These are phyloP conservation scores for Python bivittatus DNA, from an alignment of 2,113 vertebrate genomes.

Conservation along the genomic window DNA sequence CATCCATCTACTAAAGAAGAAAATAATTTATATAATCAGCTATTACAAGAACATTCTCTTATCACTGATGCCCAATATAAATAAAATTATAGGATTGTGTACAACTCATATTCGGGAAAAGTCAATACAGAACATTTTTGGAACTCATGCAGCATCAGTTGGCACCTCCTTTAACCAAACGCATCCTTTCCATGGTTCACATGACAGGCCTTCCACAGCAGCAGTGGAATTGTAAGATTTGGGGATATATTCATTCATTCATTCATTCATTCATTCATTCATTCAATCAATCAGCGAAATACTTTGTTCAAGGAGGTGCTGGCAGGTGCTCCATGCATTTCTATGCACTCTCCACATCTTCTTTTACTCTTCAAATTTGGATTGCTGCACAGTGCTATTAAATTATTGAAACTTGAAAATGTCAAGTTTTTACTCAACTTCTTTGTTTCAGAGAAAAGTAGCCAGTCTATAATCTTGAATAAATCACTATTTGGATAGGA, in stretches of 20 bases:
- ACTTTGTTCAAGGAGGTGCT: background rate
- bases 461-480: background rate
- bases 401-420: background rate
- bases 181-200: background rate
- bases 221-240: background rate
- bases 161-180: background rate
- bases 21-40: background rate
- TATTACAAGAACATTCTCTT: background rate
- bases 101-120: background rate
- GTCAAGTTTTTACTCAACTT: background rate
- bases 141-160: background rate
- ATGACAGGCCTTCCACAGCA: background rate
- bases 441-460: background rate
- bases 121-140: background rate
- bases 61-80: background rate
- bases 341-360: background rate
- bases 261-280: background rate
- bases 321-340: background rate
- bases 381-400: background rate
- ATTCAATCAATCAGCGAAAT: background rate
- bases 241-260: background rate
- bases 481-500: background rate
- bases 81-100: background rate
- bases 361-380: background rate
- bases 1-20: fast-evolving